Percentiles rank a stretch among this genome's conserved stretches.
Evolutionary conservation across 2,797 vertebrate species (phyloP).

Genomic region (Euphonia xanthogaster): DNA sequence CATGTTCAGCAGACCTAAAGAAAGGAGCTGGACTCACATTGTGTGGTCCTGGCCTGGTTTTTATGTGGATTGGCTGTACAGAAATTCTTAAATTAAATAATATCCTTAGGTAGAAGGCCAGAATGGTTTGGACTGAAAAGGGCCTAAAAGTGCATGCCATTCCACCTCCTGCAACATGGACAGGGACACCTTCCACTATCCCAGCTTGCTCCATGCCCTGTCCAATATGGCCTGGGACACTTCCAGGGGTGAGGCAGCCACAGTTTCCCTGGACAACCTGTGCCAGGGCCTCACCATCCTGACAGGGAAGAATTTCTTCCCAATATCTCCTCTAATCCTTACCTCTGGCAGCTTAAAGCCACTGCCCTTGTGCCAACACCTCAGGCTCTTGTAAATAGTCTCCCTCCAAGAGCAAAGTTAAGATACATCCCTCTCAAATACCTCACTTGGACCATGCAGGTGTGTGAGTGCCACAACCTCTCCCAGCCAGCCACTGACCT

Average conservation of each 20-base stretch:
- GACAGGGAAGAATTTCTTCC: neutral
- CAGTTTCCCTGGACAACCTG: too few relatives aligned
- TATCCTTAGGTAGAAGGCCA: neutral
- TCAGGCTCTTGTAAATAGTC: neutral
- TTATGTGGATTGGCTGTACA: neutral
- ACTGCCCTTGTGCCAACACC: neutral
- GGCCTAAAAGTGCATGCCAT: neutral
- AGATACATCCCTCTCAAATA: neutral
- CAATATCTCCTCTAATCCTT: neutral
- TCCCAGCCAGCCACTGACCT: constrained; percentile 72
- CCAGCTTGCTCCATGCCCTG: too few relatives aligned
- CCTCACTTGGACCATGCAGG: neutral
- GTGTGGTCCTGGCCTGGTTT: neutral
- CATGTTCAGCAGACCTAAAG: accelerated
- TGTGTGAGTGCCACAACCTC: neutral
- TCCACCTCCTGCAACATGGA: too few relatives aligned
- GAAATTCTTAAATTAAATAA: neutral
- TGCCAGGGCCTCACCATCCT: too few relatives aligned
- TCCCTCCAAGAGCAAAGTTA: neutral
- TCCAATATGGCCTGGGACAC: neutral
- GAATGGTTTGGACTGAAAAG: neutral
- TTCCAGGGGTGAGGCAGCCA: too few relatives aligned
- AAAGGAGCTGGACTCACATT: neutral
- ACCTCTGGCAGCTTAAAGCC: neutral
- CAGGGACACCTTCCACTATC: too few relatives aligned